Conservation (phyloP, 2,888 invertebrate genomes). For the Lucinisca nassula region DNA sequence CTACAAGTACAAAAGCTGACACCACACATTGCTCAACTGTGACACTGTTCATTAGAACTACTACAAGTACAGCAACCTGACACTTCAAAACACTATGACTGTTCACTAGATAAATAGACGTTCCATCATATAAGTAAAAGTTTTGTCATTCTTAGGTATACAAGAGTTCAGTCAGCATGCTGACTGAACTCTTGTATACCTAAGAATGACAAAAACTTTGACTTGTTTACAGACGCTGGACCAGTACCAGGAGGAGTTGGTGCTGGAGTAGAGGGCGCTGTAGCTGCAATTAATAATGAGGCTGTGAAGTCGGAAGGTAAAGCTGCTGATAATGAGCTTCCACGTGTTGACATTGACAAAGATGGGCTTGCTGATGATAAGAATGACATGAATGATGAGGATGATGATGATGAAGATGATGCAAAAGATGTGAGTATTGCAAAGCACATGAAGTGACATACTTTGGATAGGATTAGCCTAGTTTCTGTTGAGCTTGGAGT, state of each 20-base stretch:
- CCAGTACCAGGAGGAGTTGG: background rate
- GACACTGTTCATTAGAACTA: background rate
- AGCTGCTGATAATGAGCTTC: background rate
- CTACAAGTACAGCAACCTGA: background rate
- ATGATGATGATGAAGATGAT: background rate
- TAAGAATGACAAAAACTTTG: background rate
- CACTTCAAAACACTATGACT: background rate
- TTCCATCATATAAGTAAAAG: background rate
- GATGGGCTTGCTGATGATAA: background rate
- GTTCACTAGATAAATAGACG: background rate
- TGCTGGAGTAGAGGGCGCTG: background rate
- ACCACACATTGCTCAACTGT: background rate
- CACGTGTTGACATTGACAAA: background rate
- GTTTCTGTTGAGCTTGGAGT: background rate
- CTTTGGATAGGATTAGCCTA: background rate
- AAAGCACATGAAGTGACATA: background rate
- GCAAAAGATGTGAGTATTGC: background rate
- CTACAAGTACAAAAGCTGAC: too few species aligned
- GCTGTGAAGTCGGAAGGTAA: background rate
- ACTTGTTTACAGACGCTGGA: background rate
- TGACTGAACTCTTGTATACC: background rate
- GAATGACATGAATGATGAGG: too few species aligned
- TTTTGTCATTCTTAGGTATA: background rate
- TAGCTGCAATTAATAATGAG: too few species aligned
- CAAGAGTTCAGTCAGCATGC: background rate